Base-by-base conservation (phyloP, 2,888 invertebrate genomes). In the Chrysolina oricalcia region DNA sequence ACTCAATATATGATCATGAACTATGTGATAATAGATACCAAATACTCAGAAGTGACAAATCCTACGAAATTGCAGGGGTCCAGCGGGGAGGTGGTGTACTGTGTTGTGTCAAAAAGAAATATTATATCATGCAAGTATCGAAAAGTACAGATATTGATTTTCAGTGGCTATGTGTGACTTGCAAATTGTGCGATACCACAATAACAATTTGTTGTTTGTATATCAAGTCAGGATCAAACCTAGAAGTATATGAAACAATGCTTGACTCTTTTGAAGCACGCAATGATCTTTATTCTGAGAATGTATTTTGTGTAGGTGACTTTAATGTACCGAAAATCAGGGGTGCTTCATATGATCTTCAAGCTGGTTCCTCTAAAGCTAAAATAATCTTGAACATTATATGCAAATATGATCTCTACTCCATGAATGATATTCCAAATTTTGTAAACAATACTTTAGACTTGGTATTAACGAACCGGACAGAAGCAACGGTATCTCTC, bases 331-430 rank as follows among this genome's bases (percentile, higher is more conserved):
- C 19, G 15, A 9, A 50, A 17, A 50, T 19, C 17, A 50, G 17
- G 19, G 19, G n/a, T 50, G 8, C 6, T 19, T 19, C 50, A 50
- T 8, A 46, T 46, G 15, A 46, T 15, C n/a, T 46, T 46, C 4
- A 6, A 50, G 6, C 13, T 46, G 46, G 46, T 46, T 46, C 2
- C 15, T 6, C n/a, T n/a, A n/a, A 13, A 0, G 10, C 1, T 11
- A 53, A 19, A 11, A 19, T 40, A 50, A 70, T 76, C 65, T 23
- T 21, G 53, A 65, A 13, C 15, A 63, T 63, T 11, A 48, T 46
- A 27, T 63, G 15, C 23, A 48, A 65, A 21, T 21, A 41, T n/a
- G 11, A 50, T 50, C 70, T 75, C 64, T 65, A 71, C 73, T 48
- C 11, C 17, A 65, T 70, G 17, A 50, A 50, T 8, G 9, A 17